Percentiles rank a stretch among this genome's conserved stretches.
Conservation (phyloP, 92 coral and sea anemone genomes). For the Anthopleura xanthogrammica region DNA sequence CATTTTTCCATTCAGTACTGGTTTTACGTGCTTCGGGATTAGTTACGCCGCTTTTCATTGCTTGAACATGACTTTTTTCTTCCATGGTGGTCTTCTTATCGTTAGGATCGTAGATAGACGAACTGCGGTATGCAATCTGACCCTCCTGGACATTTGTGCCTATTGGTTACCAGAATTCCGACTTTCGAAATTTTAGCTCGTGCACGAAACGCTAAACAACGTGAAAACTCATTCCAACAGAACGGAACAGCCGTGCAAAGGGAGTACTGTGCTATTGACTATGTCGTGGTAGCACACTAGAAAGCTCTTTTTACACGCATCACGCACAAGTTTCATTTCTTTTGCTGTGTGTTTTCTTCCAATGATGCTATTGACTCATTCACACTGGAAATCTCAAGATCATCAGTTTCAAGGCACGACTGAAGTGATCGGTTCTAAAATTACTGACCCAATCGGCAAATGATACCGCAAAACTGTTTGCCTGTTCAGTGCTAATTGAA, state of each 20-base stretch:
- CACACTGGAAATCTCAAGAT: slow-evolving; percentile 3
- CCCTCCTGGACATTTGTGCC: background rate
- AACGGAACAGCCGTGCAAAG: too few species aligned
- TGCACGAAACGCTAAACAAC: background rate
- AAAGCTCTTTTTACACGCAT: background rate
- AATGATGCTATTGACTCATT: background rate
- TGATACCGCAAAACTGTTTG: slow-evolving; percentile 14
- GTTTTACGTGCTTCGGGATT: background rate
- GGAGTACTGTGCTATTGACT: background rate
- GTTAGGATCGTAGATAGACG: slow-evolving; percentile 2
- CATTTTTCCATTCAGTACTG: background rate
- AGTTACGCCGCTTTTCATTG: background rate
- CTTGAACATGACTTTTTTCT: slow-evolving; percentile 1
- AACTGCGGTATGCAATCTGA: background rate
- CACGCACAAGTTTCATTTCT: background rate
- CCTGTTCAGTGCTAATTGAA: slow-evolving; percentile 9
- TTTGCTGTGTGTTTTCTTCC: background rate
- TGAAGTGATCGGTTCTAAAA: slow-evolving; percentile 6
- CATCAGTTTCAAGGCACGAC: background rate
- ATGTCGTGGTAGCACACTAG: background rate
- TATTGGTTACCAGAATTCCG: background rate
- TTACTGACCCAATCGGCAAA: background rate
- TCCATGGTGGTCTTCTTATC: slow-evolving; percentile 11
- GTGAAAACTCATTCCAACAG: background rate
- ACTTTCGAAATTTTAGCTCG: background rate